Evolutionary conservation across 35 echinoderm and acorn worm genomes (phyloP).

Genomic region (Apostichopus japonicus): DNA sequence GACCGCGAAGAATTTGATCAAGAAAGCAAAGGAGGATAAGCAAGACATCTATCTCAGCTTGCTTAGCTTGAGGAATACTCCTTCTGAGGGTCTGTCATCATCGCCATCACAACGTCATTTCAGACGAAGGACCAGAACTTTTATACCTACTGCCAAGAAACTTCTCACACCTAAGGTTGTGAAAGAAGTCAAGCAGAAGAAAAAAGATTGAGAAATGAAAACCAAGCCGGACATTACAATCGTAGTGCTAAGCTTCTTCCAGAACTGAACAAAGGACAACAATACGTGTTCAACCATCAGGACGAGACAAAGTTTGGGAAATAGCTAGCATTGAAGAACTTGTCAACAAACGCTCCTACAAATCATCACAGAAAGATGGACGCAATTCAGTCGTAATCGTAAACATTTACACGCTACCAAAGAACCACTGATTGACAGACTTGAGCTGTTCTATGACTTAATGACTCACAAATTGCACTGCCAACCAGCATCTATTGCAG

Average conservation of each 20-base stretch:
- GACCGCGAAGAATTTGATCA: neutral
- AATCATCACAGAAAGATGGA: neutral
- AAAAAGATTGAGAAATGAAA: neutral
- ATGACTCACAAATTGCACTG: too few species aligned
- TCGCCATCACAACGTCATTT: too few species aligned
- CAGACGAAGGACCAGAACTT: neutral
- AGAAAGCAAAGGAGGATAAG: constrained; percentile 36
- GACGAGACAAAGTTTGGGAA: neutral
- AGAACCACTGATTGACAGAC: too few species aligned
- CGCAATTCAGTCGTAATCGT: neutral
- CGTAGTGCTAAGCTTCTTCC: neutral
- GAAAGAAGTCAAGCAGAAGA: neutral
- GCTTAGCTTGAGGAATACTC: constrained; percentile 65
- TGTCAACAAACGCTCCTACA: neutral
- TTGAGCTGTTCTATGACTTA: too few species aligned
- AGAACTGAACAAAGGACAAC: neutral
- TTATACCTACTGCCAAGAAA: neutral
- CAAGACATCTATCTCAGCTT: constrained; percentile 60
- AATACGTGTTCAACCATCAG: neutral
- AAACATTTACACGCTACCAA: neutral
- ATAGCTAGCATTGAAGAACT: neutral
- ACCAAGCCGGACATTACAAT: neutral
- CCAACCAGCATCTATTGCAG: too few species aligned
- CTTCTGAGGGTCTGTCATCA: too few species aligned
- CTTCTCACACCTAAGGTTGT: neutral